A percentile compares a stretch with the other conserved stretches of the same genome.
Evolutionary conservation across 2,113 vertebrate species (phyloP).

Genomic region (Cygnus atratus): DNA sequence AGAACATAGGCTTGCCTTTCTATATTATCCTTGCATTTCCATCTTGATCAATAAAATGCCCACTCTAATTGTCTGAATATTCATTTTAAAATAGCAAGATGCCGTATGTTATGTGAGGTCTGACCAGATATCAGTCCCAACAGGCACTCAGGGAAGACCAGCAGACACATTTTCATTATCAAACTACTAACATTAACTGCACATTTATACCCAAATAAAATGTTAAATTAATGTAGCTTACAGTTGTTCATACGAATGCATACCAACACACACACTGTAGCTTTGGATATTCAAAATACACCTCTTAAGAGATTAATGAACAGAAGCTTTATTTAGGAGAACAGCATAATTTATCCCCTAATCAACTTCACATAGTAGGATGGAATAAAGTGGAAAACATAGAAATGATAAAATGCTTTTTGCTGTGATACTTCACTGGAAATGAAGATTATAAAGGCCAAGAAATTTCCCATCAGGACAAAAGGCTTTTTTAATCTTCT

Average conservation of each 20-base stretch:
- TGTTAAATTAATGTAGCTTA: not conserved
- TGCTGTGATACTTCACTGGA: constrained; percentile 7
- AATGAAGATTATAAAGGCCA: constrained; percentile 13
- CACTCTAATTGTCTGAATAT: not conserved
- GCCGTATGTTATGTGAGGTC: not conserved
- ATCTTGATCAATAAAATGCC: not conserved
- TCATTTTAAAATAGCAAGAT: not conserved
- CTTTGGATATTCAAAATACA: constrained; percentile 6
- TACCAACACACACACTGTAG: not conserved
- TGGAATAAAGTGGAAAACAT: constrained; percentile 6
- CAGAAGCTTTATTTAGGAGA: constrained; percentile 4
- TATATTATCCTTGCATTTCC: not conserved
- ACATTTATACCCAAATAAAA: not conserved
- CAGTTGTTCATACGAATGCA: not conserved
- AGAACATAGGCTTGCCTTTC: not conserved
- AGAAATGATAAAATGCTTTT: constrained; percentile 4
- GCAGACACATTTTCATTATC: not conserved
- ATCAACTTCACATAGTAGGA: not conserved
- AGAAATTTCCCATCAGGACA: constrained; percentile 57
- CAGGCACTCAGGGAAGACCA: not conserved
- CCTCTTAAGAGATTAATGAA: not conserved
- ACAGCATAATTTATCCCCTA: not conserved
- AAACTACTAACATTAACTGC: not conserved
- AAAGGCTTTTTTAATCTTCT: constrained; percentile 52
- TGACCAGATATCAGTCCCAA: not conserved